Evolutionary conservation across 1,140 invertebrate species (phyloP).

Genomic region (Listronotus bonariensis): DNA sequence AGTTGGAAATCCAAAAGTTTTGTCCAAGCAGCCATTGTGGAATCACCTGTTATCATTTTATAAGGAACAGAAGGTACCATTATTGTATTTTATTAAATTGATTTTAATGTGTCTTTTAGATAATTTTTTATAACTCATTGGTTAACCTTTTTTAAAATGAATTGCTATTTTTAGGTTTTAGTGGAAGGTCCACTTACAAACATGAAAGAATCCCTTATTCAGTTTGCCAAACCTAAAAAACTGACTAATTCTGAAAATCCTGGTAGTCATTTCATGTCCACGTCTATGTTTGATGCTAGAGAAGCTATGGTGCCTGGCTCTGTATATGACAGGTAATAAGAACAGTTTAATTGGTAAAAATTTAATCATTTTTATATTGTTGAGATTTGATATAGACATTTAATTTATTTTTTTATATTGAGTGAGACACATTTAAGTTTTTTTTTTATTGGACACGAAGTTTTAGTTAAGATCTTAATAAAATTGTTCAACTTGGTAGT

Average conservation of each 20-base stretch:
- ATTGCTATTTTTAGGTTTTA: slow-evolving; percentile 56
- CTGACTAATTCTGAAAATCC: slow-evolving; percentile 92
- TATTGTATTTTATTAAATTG: neutral
- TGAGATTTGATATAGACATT: too few relatives aligned
- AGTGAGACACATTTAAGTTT: too few relatives aligned
- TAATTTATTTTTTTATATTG: neutral
- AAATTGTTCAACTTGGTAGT: too few relatives aligned
- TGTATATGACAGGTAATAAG: slow-evolving; percentile 67
- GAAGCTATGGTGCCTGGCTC: slow-evolving; percentile 87
- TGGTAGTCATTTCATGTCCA: slow-evolving; percentile 96
- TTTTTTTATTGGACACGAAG: too few relatives aligned
- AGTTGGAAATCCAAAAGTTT: slow-evolving; percentile 98
- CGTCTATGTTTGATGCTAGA: slow-evolving; percentile 89
- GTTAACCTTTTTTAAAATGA: too few relatives aligned
- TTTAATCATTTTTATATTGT: neutral
- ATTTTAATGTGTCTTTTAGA: neutral
- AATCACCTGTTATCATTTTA: slow-evolving; percentile 97
- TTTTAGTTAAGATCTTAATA: too few relatives aligned
- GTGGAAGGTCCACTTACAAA: slow-evolving; percentile 98
- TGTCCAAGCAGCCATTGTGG: slow-evolving; percentile 98
- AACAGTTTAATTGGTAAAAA: too few relatives aligned
- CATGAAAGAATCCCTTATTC: slow-evolving; percentile 94
- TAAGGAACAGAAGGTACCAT: slow-evolving; percentile 86
- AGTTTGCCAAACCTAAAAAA: slow-evolving; percentile 97
- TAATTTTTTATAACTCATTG: too few relatives aligned